Evolutionary conservation across 2,797 vertebrate species (phyloP).

Genomic region (Arctocebus calabarensis): DNA sequence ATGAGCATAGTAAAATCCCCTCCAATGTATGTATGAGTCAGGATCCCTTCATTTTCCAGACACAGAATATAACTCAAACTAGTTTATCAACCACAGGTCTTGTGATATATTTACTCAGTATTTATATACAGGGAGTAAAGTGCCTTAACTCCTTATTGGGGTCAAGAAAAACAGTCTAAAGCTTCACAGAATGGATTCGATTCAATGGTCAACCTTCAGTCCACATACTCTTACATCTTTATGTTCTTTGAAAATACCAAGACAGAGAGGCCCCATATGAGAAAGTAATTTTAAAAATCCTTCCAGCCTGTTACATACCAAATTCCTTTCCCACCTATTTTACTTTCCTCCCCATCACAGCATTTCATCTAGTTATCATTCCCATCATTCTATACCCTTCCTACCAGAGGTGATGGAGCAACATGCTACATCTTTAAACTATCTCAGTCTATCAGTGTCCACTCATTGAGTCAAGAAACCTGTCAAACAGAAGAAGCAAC

Average conservation of each 20-base stretch:
- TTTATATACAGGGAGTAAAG: neutral
- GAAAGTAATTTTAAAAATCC: constrained; percentile 38
- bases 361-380: neutral
- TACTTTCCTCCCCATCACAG: neutral
- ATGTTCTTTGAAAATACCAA: constrained; percentile 7
- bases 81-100: constrained; percentile 4
- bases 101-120: neutral
- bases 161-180: neutral
- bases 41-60: neutral
- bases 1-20: neutral
- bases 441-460: neutral
- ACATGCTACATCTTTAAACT: neutral
- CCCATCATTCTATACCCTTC: neutral
- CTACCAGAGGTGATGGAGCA: neutral
- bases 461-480: constrained; percentile 26
- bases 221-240: neutral
- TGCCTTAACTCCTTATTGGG: neutral
- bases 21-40: neutral
- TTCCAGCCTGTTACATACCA: neutral
- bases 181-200: neutral
- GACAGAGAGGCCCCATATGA: neutral
- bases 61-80: neutral
- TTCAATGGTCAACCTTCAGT: neutral
- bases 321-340: neutral
- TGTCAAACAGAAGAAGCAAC: neutral